Percentiles rank a stretch among this genome's conserved stretches.
Conservation (phyloP, 2,888 invertebrate species). For the Microchrysa polita region DNA sequence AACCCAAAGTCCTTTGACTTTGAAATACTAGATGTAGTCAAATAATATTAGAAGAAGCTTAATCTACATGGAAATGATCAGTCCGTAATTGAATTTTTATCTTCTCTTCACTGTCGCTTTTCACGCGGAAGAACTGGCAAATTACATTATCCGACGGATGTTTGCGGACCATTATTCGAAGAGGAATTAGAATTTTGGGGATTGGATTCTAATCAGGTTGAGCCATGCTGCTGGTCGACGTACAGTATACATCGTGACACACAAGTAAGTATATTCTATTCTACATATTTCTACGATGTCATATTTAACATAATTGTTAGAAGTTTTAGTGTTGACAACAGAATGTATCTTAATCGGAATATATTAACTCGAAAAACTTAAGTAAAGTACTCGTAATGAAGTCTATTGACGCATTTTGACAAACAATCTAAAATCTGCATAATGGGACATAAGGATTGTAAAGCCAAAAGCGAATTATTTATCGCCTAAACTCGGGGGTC, state of each 20-base stretch:
- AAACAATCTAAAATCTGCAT: too few species aligned
- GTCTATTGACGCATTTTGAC: too few species aligned
- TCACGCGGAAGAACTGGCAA: constrained; percentile 77
- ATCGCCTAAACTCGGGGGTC: too few species aligned
- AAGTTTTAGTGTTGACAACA: too few species aligned
- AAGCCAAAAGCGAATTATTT: too few species aligned
- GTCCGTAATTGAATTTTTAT: constrained; percentile 38
- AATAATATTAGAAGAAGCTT: not conserved
- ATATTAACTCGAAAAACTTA: too few species aligned
- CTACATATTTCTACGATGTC: too few species aligned
- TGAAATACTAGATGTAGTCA: not conserved
- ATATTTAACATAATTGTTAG: too few species aligned
- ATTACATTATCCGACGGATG: constrained; percentile 94
- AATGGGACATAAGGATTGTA: too few species aligned
- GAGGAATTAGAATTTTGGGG: constrained; percentile 98
- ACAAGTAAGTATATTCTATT: constrained; percentile 71
- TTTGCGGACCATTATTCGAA: constrained; percentile 96
- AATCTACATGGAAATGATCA: not conserved
- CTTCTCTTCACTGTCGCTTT: constrained; percentile 34
- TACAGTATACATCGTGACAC: constrained; percentile 88
- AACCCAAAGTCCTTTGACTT: not conserved
- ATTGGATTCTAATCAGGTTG: constrained; percentile 95
- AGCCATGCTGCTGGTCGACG: constrained; percentile 98
- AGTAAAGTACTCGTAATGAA: too few species aligned
- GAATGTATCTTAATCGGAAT: too few species aligned